Conservation (phyloP, 1,140 invertebrate genomes). For the Drosophila kanapiae region DNA sequence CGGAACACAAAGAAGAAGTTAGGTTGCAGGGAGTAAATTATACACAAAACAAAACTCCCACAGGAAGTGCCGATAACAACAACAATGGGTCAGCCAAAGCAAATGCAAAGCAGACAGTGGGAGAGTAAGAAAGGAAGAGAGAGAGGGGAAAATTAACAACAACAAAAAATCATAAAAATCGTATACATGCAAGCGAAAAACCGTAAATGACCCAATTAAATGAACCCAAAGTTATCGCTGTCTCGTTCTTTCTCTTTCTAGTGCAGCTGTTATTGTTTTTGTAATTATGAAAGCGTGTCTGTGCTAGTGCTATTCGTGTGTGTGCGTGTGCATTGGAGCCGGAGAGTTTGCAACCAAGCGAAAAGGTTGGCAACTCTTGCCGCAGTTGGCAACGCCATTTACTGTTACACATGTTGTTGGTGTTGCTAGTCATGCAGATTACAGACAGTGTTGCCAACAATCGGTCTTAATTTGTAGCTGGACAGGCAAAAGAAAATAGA, state of each 20-base stretch:
- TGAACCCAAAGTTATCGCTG: conserved; percentile 51
- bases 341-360: conserved; percentile 78
- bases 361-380: conserved; percentile 77
- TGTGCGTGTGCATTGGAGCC: conserved; percentile 71
- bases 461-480: too few species aligned
- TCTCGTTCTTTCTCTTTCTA: conserved; percentile 2
- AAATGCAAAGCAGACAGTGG: conserved; percentile 14
- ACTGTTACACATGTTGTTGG: conserved; percentile 39
- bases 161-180: conserved; percentile 58
- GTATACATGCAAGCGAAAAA: conserved; percentile 66
- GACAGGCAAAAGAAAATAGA: too few species aligned
- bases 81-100: conserved; percentile 43
- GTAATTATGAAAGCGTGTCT: conserved; percentile 76
- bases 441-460: conserved; percentile 35
- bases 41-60: conserved; percentile 68
- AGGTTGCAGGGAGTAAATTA: conserved; percentile 63
- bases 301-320: not conserved
- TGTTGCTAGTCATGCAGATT: conserved; percentile 72
- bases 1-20: conserved; percentile 28
- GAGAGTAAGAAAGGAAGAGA: not conserved
- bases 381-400: conserved; percentile 59
- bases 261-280: conserved; percentile 40
- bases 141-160: conserved; percentile 32
- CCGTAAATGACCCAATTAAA: conserved; percentile 82
- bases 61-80: conserved; percentile 67